Percentiles rank a stretch among this genome's conserved stretches.
Evolutionary conservation across 2,797 vertebrate species (phyloP).

Genomic region (Mycteria americana): DNA sequence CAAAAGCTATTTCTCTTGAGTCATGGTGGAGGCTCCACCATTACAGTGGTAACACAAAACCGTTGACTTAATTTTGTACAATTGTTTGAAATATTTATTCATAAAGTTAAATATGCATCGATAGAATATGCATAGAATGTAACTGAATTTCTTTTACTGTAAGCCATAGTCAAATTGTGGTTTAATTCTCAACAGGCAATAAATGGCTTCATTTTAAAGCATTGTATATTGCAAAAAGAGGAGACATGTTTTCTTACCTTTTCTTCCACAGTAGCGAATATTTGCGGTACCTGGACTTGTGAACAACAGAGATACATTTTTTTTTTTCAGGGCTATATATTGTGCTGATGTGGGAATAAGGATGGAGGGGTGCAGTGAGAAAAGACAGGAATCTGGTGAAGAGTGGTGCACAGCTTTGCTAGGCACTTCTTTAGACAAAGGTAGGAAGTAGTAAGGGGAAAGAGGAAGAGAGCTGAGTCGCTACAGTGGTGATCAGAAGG

Average conservation of each 20-base stretch:
- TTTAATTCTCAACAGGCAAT: not conserved
- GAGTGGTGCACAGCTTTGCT: not conserved
- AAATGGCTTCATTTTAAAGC: not conserved
- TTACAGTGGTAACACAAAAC: not conserved
- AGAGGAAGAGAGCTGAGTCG: not conserved
- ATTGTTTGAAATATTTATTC: not conserved
- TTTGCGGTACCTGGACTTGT: not conserved
- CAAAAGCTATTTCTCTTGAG: not conserved
- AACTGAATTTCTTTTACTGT: not conserved
- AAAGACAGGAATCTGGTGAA: not conserved
- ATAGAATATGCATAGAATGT: not conserved
- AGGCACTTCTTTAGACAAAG: not conserved
- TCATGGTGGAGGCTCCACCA: not conserved
- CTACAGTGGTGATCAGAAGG: not conserved
- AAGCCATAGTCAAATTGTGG: not conserved
- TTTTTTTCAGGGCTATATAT: not conserved
- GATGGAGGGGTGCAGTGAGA: not conserved
- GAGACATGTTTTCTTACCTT: not conserved
- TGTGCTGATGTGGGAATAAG: not conserved
- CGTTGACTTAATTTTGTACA: not conserved
- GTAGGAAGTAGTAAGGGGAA: not conserved
- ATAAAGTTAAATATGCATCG: not conserved
- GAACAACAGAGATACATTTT: not conserved
- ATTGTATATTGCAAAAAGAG: not conserved
- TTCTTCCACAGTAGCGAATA: not conserved